A percentile compares a stretch with the other conserved stretches of the same genome.
These are phyloP conservation scores for Cynopterus brachyotis DNA, from an alignment of 2,113 vertebrate species.

Conservation along the genomic window DNA sequence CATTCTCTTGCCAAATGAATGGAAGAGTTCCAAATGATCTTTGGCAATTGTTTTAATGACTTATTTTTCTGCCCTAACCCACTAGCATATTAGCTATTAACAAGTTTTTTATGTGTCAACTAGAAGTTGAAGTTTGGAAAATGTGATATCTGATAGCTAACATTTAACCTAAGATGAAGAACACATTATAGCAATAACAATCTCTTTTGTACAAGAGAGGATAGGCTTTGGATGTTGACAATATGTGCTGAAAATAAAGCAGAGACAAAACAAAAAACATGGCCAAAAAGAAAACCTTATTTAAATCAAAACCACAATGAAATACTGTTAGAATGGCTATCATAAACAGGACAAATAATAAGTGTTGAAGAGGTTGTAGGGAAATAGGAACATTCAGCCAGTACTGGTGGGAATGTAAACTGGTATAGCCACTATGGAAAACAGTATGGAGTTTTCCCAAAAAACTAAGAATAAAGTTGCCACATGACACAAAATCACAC, in stretches of 20 bases:
- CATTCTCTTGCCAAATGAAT: not conserved
- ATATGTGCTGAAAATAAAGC: not conserved
- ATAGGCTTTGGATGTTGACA: not conserved
- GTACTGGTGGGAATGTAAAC: no score
- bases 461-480: no score
- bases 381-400: no score
- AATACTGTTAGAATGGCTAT: no score
- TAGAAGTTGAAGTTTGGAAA: not conserved
- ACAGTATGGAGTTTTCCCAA: no score
- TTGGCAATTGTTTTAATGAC: not conserved
- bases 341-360: no score
- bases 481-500: no score
- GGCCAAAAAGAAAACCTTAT: not conserved
- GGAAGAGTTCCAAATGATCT: not conserved
- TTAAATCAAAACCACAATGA: no score
- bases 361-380: no score
- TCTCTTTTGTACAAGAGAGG: not conserved
- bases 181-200: not conserved
- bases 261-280: not conserved
- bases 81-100: not conserved
- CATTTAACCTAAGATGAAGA: not conserved
- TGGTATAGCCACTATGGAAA: no score
- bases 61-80: not conserved
- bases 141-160: not conserved
- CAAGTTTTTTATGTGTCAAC: not conserved